A percentile compares a stretch with the other conserved stretches of the same genome.
These are phyloP conservation scores for Latheticus oryzae DNA, from an alignment of 2,888 invertebrate species.

Conservation along the genomic window DNA sequence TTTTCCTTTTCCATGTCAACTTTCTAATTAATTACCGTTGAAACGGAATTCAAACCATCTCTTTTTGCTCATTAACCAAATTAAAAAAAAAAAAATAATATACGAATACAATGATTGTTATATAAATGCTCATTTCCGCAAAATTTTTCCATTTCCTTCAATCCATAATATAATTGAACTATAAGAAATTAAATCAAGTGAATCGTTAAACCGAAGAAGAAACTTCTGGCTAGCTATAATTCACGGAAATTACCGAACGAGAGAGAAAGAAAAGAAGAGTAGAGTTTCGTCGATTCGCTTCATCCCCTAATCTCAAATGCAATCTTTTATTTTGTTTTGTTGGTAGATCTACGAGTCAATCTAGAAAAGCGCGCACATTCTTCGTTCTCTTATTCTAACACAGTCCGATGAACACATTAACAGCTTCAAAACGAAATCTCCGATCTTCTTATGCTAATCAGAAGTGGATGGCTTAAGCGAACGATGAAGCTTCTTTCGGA, in stretches of 20 bases:
- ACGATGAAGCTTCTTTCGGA: constrained; percentile 50
- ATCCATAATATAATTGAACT: constrained; percentile 40
- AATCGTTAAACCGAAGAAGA: constrained; percentile 46
- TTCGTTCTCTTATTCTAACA: constrained; percentile 45
- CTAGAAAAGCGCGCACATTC: too few species aligned
- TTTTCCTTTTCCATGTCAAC: constrained; percentile 17
- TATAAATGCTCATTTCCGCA: too few species aligned
- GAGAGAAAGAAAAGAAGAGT: too few species aligned
- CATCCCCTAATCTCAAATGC: constrained; percentile 60
- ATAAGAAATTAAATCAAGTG: too few species aligned
- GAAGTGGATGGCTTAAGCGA: constrained; percentile 53
- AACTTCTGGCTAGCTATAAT: constrained; percentile 58
- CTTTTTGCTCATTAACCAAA: constrained; percentile 28
- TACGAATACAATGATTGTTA: too few species aligned
- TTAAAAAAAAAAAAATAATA: constrained; percentile 24
- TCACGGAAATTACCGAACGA: constrained; percentile 60
- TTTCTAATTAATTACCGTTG: constrained; percentile 37
- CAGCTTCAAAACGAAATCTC: constrained; percentile 57
- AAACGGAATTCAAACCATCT: constrained; percentile 6
- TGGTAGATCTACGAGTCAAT: constrained; percentile 56
- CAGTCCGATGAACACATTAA: constrained; percentile 61
- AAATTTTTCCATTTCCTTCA: too few species aligned
- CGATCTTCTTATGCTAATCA: constrained; percentile 61
- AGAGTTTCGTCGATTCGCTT: constrained; percentile 56
- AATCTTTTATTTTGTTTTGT: constrained; percentile 61